Conservation (phyloP, 2,888 invertebrate species). For the Drosophila macrospina region DNA sequence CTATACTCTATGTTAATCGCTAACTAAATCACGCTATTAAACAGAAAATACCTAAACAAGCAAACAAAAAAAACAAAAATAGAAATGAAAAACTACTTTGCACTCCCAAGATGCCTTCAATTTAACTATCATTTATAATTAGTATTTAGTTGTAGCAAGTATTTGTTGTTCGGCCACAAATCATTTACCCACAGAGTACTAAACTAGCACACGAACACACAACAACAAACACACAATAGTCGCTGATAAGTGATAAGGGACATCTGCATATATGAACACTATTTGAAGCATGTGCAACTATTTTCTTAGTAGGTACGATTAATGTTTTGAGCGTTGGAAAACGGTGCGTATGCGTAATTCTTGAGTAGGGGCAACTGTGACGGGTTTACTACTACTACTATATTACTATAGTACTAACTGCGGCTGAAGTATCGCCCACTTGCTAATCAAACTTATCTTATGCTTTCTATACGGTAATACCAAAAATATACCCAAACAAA, state of each 20-base stretch:
- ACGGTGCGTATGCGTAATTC: slow-evolving; percentile 48
- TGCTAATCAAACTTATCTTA: slow-evolving; percentile 48
- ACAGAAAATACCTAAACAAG: slow-evolving; percentile 25
- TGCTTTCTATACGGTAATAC: slow-evolving; percentile 35
- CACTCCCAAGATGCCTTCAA: slow-evolving; percentile 1
- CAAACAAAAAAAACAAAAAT: too few relatives aligned
- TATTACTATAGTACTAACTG: slow-evolving; percentile 52
- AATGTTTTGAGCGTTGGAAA: slow-evolving; percentile 9
- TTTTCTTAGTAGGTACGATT: background rate
- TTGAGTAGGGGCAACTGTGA: background rate
- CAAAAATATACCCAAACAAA: background rate
- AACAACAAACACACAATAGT: background rate
- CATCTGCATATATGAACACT: background rate
- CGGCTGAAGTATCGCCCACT: slow-evolving; percentile 17
- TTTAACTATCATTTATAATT: slow-evolving; percentile 14
- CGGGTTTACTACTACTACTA: slow-evolving; percentile 28
- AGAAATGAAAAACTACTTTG: slow-evolving; percentile 11
- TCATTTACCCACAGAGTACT: slow-evolving; percentile 5
- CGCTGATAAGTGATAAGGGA: too few relatives aligned
- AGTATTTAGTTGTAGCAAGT: slow-evolving; percentile 21
- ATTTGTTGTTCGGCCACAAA: background rate
- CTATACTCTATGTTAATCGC: slow-evolving; percentile 23
- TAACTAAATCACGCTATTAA: slow-evolving; percentile 17
- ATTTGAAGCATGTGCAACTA: slow-evolving; percentile 5
- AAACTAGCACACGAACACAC: slow-evolving; percentile 12